phyloP scores from a whole-genome alignment of 2,888 invertebrate genomes.

The Pheosia tremula region DNA sequence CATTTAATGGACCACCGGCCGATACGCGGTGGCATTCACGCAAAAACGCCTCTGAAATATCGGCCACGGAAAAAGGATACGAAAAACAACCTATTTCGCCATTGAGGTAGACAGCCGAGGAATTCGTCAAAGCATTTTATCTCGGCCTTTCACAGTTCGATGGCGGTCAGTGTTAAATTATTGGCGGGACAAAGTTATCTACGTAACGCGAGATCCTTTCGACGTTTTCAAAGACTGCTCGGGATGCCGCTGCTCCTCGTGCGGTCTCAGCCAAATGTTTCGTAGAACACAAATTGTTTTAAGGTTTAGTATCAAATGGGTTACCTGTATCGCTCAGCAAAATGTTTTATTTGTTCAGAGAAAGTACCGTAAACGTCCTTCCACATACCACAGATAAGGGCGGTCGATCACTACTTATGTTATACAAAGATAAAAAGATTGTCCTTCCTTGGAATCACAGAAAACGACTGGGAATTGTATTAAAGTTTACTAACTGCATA shows the following conservation, averaged over 20 bases:
- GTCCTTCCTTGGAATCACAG: constrained; percentile 30
- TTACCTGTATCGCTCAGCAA: constrained; percentile 16
- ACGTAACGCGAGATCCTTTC: constrained; percentile 56
- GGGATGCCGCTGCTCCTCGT: constrained; percentile 17
- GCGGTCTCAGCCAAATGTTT: constrained; percentile 18
- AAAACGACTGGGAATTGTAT: constrained; percentile 15
- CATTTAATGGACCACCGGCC: constrained; percentile 79
- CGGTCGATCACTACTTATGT: constrained; percentile 33
- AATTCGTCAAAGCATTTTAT: constrained; percentile 81
- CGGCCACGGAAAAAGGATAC: constrained; percentile 68
- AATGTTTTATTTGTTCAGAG: constrained; percentile 30
- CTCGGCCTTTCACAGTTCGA: constrained; percentile 77
- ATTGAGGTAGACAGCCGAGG: constrained; percentile 69
- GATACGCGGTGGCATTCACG: constrained; percentile 60
- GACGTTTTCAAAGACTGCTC: constrained; percentile 37
- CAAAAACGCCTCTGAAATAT: constrained; percentile 71
- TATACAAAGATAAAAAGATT: constrained; percentile 43
- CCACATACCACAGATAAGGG: constrained; percentile 53
- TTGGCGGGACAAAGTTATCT: constrained; percentile 70
- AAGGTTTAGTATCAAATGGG: constrained; percentile 12
- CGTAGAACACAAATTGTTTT: constrained; percentile 17
- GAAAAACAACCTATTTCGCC: constrained; percentile 75
- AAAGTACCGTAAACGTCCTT: constrained; percentile 53
- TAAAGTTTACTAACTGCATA: constrained; percentile 4
- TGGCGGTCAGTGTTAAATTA: constrained; percentile 76